Conservation (phyloP, 2,113 vertebrate species). For the Pterocles orientalis region DNA sequence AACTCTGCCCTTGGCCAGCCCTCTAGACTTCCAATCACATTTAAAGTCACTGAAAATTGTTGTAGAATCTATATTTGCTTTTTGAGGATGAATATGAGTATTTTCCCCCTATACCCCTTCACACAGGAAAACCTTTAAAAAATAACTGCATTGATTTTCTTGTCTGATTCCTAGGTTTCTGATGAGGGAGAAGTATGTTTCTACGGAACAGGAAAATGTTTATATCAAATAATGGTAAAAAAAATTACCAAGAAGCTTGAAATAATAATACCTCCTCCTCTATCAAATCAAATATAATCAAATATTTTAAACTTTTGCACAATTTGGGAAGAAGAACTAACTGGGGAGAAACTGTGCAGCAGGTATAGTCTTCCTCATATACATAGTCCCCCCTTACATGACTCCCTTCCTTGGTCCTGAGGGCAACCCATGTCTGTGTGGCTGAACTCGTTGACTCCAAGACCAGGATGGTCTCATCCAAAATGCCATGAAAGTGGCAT, state of each 20-base stretch:
- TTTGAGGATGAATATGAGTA: not conserved
- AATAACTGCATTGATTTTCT: not conserved
- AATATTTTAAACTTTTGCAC: not conserved
- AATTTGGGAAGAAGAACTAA: not conserved
- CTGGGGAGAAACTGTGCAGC: not conserved
- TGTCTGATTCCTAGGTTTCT: not conserved
- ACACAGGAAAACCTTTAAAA: not conserved
- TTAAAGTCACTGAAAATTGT: not conserved
- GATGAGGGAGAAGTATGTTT: not conserved
- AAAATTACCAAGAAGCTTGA: not conserved
- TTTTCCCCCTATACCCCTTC: not conserved
- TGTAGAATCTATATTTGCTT: not conserved
- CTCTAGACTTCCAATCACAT: not conserved
- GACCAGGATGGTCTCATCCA: not conserved
- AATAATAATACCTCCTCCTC: not conserved
- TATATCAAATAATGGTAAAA: not conserved
- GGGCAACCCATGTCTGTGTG: accelerated
- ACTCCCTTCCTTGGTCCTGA: not conserved
- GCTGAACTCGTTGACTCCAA: not conserved
- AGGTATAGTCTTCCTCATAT: not conserved
- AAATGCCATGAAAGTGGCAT: not conserved
- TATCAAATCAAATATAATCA: not conserved
- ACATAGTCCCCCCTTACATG: too few species aligned
- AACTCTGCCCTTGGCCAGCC: not conserved
- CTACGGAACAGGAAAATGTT: not conserved